Percentiles rank a stretch among this genome's conserved stretches.
Evolutionary conservation across 2,113 vertebrate genomes (phyloP).

Genomic region (Pardalotus punctatus): DNA sequence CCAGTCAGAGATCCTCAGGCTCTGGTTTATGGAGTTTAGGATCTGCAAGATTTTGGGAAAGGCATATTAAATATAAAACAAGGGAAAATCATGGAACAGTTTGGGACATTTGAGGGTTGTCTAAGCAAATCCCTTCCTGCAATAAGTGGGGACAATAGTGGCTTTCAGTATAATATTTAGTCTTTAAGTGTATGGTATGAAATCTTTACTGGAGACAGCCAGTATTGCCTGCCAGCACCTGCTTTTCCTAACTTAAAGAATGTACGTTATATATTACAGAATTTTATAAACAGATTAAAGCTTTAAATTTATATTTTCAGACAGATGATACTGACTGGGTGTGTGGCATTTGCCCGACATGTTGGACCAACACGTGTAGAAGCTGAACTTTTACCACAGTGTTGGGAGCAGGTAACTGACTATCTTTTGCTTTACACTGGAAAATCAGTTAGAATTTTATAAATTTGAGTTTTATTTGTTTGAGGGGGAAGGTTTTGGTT

Average conservation of each 20-base stretch:
- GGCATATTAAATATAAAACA: not conserved
- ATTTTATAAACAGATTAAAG: not conserved
- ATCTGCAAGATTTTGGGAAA: not conserved
- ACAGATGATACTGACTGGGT: slow-evolving; percentile 98
- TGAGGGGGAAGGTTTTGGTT: not conserved
- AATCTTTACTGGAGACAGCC: not conserved
- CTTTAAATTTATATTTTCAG: slow-evolving; percentile 69
- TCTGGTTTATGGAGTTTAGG: not conserved
- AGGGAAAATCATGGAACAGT: not conserved
- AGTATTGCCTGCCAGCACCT: not conserved
- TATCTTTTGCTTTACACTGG: not conserved
- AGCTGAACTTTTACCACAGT: slow-evolving; percentile 95
- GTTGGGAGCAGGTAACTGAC: slow-evolving; percentile 94
- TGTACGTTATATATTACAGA: not conserved
- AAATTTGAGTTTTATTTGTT: not conserved
- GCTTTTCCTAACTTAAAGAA: not conserved
- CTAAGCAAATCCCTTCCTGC: not conserved
- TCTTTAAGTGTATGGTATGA: not conserved
- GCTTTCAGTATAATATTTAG: not conserved
- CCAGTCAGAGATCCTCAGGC: not conserved
- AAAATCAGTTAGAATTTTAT: not conserved
- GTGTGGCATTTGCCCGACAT: slow-evolving; percentile 95
- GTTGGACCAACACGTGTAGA: slow-evolving; percentile 97
- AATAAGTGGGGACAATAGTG: not conserved
- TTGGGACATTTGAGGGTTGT: not conserved